Base-by-base conservation (phyloP, 2,888 invertebrate species). In the Eledona agricola region DNA sequence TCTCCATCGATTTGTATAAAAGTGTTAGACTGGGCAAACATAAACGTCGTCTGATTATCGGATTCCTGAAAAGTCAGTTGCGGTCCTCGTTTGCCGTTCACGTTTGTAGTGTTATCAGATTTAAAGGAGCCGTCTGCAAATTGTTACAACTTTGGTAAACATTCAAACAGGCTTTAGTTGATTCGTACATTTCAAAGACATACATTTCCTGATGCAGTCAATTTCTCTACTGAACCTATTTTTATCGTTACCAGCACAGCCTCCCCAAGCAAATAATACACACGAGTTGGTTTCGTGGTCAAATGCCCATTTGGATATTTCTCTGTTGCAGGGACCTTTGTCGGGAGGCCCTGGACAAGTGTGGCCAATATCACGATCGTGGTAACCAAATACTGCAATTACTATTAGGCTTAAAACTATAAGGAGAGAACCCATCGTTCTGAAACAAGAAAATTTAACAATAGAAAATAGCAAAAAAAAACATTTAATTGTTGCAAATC, bases 1-100 rank as follows among this genome's bases (percentile, higher is more conserved):
- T 89, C 88, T n/a, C 93, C 93, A 72, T 93, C 92, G 35, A 94
- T 82, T 73, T 93, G 93, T 70, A 94, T 93, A 74, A 88, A 93
- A 1, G 93, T 93, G 69, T 93, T 92, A 62, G 90, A 90, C 71
- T 92, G 89, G 10, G 93, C 91, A 75, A 93, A 93, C 86, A 93
- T 91, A 74, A 93, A 94, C n/a, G 90, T 91, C 68, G 86, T 87
- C 62, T 89, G 86, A 67, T 89, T 84, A 1, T 91, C 92, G 2
- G 90, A 89, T 76, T 92, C 92, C 65, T 88, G 88, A 71, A 93
- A 92, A 1, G 92, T 91, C 31, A 93, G 78, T 72, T 89, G 88
- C 60, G 89, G 81, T 42, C 90, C 90, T 57, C 92, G 80, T 62
- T 87, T 83, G 63, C 88, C 86, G 42, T 84, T 83, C 1, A 90